Percentiles rank a stretch among this genome's conserved stretches.
These are phyloP conservation scores for Diarsia rubi DNA, from an alignment of 2,888 invertebrate species.

Conservation along the genomic window DNA sequence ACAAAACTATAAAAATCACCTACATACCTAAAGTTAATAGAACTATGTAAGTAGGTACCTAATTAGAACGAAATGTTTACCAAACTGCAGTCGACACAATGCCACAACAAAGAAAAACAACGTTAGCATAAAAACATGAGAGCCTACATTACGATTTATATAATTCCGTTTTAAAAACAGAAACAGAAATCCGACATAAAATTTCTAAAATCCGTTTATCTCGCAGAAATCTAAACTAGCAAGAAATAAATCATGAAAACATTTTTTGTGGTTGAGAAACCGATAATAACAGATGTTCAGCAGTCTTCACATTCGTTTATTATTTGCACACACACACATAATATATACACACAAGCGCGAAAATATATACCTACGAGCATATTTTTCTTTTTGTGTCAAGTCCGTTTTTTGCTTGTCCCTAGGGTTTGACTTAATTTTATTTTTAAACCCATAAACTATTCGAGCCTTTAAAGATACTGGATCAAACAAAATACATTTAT, in stretches of 20 bases:
- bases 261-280: conserved; percentile 70
- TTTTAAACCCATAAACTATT: too few species aligned
- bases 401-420: too few species aligned
- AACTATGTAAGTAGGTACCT: neutral
- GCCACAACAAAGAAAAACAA: conserved; percentile 35
- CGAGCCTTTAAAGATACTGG: too few species aligned
- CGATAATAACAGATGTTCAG: conserved; percentile 73
- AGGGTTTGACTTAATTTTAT: too few species aligned
- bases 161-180: conserved; percentile 40
- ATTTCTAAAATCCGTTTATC: conserved; percentile 49
- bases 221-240: conserved; percentile 52
- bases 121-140: conserved; percentile 29
- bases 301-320: conserved; percentile 59
- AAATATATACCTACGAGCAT: neutral
- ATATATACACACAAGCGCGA: conserved; percentile 1
- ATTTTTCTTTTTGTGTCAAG: too few species aligned
- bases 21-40: conserved; percentile 8
- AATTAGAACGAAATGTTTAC: conserved; percentile 42
- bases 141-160: conserved; percentile 30
- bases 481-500: too few species aligned
- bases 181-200: conserved; percentile 31
- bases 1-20: conserved; percentile 10
- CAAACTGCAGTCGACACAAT: conserved; percentile 41
- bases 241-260: conserved; percentile 65
- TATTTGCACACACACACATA: conserved; percentile 58